phyloP scores from a whole-genome alignment of 1,140 invertebrate genomes.

The Formica selysi region DNA sequence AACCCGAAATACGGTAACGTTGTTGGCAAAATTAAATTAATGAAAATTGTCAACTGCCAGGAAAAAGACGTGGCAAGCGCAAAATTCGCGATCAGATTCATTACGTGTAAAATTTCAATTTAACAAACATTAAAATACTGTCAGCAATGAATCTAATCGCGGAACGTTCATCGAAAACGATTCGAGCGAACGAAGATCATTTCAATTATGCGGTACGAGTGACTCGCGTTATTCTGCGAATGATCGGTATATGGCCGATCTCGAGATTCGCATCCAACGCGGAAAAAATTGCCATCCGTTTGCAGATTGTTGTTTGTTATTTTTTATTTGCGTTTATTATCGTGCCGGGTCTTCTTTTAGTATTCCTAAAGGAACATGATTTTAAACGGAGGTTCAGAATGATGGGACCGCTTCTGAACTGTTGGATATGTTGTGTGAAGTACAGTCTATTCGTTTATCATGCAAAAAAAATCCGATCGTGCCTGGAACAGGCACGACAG shows the following conservation, averaged over 20 bases:
- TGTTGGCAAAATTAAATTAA: not conserved
- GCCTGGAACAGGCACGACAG: conserved; percentile 35
- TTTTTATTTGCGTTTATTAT: conserved; percentile 56
- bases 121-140: not conserved
- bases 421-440: conserved; percentile 51
- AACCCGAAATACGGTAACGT: not conserved
- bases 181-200: not conserved
- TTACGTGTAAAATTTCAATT: not conserved
- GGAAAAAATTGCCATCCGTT: not conserved
- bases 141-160: not conserved
- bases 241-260: conserved; percentile 66
- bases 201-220: conserved; percentile 31
- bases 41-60: no score
- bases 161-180: not conserved
- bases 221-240: conserved; percentile 33
- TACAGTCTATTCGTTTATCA: conserved; percentile 52
- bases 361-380: conserved; percentile 51
- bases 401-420: conserved; percentile 43
- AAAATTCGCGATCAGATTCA: not conserved
- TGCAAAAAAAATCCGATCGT: conserved; percentile 16
- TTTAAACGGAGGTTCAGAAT: conserved; percentile 18
- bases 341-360: conserved; percentile 40
- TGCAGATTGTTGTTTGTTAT: not conserved
- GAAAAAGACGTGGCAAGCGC: not conserved
- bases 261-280: not conserved